These are phyloP conservation scores for Hylyphantes graminicola DNA, from an alignment of 1,140 invertebrate species.

Conservation along the genomic window DNA sequence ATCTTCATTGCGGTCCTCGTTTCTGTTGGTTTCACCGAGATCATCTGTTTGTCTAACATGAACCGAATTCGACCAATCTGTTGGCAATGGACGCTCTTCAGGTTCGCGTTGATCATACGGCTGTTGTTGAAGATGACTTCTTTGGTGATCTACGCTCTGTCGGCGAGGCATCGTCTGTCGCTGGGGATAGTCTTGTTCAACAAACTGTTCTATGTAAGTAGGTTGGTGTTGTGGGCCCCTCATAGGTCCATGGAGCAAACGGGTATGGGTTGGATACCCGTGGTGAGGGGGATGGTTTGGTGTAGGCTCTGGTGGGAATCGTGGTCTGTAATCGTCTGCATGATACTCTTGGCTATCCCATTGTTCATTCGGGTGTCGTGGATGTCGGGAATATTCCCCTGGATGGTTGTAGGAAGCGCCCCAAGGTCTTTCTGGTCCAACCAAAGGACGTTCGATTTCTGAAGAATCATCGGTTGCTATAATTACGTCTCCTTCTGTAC, in stretches of 20 bases:
- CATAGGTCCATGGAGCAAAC: background rate
- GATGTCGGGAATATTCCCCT: slow-evolving; percentile 10
- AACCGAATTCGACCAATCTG: background rate
- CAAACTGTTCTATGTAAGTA: slow-evolving; percentile 23
- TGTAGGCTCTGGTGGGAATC: slow-evolving; percentile 6
- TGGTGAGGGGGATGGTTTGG: background rate
- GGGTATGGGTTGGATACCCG: background rate
- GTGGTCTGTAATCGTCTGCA: background rate
- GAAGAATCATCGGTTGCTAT: slow-evolving; percentile 28
- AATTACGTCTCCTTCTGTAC: slow-evolving; percentile 54
- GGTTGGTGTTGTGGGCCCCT: slow-evolving; percentile 6
- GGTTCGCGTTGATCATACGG: background rate
- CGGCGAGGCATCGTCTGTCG: background rate
- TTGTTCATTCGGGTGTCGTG: background rate
- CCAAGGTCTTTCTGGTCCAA: slow-evolving; percentile 8
- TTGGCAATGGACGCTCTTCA: background rate
- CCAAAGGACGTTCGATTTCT: slow-evolving; percentile 19
- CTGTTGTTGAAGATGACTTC: background rate
- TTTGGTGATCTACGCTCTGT: slow-evolving; percentile 1
- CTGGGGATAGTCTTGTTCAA: slow-evolving; percentile 16
- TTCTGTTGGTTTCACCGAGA: background rate
- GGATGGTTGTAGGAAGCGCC: slow-evolving; percentile 10
- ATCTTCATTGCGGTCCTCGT: slow-evolving; percentile 16
- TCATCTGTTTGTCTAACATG: background rate
- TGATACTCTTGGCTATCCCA: background rate